Evolutionary conservation across 2,113 vertebrate genomes (phyloP).

Genomic region (Rutilus rutilus): DNA sequence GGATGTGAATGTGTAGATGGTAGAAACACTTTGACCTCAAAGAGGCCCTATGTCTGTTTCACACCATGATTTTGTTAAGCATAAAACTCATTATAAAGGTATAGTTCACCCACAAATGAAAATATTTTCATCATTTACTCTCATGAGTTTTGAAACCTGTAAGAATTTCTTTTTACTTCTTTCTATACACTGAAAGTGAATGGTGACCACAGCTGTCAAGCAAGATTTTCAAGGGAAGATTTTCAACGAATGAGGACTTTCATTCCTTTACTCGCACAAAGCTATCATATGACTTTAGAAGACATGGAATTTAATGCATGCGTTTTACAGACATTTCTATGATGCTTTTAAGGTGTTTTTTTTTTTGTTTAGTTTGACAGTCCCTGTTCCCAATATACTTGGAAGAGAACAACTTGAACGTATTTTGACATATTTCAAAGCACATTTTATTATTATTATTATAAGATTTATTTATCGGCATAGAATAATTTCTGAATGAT

Average conservation of each 20-base stretch:
- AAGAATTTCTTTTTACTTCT: no score
- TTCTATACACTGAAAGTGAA: background rate
- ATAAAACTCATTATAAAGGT: no score
- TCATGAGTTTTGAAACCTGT: no score
- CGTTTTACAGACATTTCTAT: background rate
- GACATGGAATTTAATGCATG: background rate
- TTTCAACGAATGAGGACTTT: background rate
- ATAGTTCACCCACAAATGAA: no score
- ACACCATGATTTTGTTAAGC: background rate
- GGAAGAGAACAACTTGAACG: background rate
- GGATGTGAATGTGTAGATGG: background rate
- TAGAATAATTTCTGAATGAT: background rate
- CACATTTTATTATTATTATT: no score
- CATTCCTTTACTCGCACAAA: background rate
- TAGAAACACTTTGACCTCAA: slow-evolving; percentile 7
- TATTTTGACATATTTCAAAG: no score
- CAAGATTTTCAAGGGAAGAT: background rate
- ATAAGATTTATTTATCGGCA: background rate
- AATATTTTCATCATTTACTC: no score
- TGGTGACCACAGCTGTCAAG: background rate
- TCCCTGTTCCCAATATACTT: background rate
- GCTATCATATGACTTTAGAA: background rate
- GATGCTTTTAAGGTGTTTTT: background rate
- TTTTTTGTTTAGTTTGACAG: background rate
- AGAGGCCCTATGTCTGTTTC: background rate